Evolutionary conservation across 2,113 vertebrate genomes (phyloP), one percentile per base, ranked within the genome.

Genomic region (Pseudolaguvia tuberculata): DNA sequence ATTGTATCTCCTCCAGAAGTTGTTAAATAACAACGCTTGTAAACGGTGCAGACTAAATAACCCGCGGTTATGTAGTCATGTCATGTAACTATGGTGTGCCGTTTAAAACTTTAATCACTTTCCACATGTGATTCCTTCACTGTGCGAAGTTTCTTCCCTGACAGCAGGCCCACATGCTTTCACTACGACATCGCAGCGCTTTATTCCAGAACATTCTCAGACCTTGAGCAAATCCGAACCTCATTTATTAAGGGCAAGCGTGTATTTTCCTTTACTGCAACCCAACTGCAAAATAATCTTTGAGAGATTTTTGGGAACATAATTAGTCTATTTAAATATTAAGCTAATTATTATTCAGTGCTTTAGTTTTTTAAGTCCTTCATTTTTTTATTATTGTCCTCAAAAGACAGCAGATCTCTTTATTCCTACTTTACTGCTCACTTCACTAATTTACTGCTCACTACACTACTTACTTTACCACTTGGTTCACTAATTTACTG

Each of bases 71-170:
- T 73, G 82, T 66, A 78, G 70, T 81, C 68, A 71, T 52, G 31
- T 74, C 65, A 35, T 66, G 76, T 62, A 72, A 62, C 56, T 39
- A 73, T 79, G 73, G 66, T 15, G 48, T 31, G 72, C 35, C 67
- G 78, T 39, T 80, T 76, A 66, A 82, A 82, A 76, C 73, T 82
- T 82, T 82, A 82, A 82, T 77, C 73, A 77, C 76, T 79, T 50
- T 62, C 66, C 57, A 68, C 70, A 57, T 51, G 53, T 27, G 55
- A 70, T 48, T 63, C 17, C 73, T 76, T 79, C 58, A 20, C 51
- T n/a, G 74, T 31, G 23, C 20, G 70, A 75, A 20, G 61, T 55
- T 23, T 55, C 61, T 73, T 76, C 51, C 47, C n/a, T 56, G 47
- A 74, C 63, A 70, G 70, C 57, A 73, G 67, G 51, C 58, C 58